These are phyloP conservation scores for Hexactinellida sp. DNA, from an alignment of 37 sponge, comb jelly and placozoan species.

Conservation along the genomic window DNA sequence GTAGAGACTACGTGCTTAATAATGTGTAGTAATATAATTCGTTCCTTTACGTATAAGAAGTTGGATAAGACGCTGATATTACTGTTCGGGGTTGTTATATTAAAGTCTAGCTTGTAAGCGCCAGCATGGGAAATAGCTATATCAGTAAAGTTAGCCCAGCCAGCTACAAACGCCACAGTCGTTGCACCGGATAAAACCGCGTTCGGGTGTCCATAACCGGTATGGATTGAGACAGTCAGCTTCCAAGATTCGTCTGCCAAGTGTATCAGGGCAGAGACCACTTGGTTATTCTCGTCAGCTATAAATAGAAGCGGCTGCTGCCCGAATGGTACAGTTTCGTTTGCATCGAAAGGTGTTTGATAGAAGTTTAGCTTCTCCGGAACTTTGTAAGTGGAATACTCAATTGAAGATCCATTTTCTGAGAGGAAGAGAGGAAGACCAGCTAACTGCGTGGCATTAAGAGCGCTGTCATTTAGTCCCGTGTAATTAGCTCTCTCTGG, in stretches of 20 bases:
- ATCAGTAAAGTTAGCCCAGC: slow-evolving; percentile 44
- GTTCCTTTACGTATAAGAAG: neutral
- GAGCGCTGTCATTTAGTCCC: neutral
- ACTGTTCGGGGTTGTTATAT: slow-evolving; percentile 32
- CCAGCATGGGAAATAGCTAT: slow-evolving; percentile 45
- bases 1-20: slow-evolving; percentile 15
- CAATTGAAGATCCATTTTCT: neutral
- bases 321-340: slow-evolving; percentile 8
- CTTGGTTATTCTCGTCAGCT: slow-evolving; percentile 25
- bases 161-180: slow-evolving; percentile 26
- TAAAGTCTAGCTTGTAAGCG: slow-evolving; percentile 29
- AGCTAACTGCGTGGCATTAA: neutral
- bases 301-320: slow-evolving; percentile 14
- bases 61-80: neutral
- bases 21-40: neutral
- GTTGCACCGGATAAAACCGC: neutral
- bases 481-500: slow-evolving; percentile 29
- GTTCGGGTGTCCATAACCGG: slow-evolving; percentile 14
- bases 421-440: neutral
- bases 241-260: slow-evolving; percentile 22
- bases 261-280: slow-evolving; percentile 32
- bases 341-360: neutral
- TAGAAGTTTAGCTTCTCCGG: neutral
- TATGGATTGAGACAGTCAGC: slow-evolving; percentile 23
- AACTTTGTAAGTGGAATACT: neutral